Evolutionary conservation across 2,888 invertebrate genomes (phyloP), one percentile per base, ranked within the genome.

Genomic region (Polydesmus complanatus): DNA sequence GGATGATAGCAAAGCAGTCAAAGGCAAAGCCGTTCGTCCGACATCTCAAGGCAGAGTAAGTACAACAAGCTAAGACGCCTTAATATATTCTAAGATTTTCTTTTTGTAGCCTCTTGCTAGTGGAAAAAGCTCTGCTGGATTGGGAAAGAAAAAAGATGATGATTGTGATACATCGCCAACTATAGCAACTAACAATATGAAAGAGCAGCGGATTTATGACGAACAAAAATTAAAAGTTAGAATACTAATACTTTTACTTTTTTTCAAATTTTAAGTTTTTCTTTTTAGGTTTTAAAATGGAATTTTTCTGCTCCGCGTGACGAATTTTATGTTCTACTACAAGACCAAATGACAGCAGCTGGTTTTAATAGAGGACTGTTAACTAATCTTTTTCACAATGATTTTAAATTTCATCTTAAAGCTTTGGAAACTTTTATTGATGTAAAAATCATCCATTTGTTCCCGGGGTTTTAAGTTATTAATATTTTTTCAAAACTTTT

Each of bases 331-430:
- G 91, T 93, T 21, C 81, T 95, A 65, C 76, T 98, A 54, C 87
- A 86, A 67, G 89, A 89, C 65, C 90, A 94, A 72, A 94, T 98
- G 92, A 78, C 79, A 0, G 81, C 83, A 25, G 92, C 92, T 0
- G 88, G 88, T 63, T 82, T 95, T 55, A 95, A 93, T 72, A 89
- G 86, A 71, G 83, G 83, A 59, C 79, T 97, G 2, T 83, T 93
- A 70, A 81, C 83, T 1, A 90, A 93, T 70, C 89, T 97, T 86
- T 97, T 96, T 73, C 93, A 96, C 73, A 60, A 82, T 63, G 97
- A 98, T 76, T 98, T 79, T 74, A 93, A 93, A 71, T 89, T 85
- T 74, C 97, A 97, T 72, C 81, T 96, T 55, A 95, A 93, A 78
- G 96, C 95, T 11, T 86, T 97, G 64, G 96, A 97, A 73, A 79